phyloP scores from a whole-genome alignment of 2,888 invertebrate species.

The Drosophila siamana region DNA sequence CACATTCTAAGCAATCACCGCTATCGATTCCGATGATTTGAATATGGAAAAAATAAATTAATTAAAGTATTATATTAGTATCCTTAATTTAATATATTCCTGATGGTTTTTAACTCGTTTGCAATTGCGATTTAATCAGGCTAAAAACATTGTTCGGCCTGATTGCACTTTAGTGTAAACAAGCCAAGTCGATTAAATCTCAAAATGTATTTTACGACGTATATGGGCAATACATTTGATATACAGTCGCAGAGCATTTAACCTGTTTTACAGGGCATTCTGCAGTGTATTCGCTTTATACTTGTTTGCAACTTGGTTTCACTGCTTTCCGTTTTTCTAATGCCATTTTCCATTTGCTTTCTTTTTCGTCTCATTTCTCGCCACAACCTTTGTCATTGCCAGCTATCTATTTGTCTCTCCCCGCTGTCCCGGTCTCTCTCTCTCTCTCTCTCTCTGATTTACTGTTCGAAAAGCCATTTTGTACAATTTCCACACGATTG shows the following conservation, averaged over 20 bases:
- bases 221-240: background rate
- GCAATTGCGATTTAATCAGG: background rate
- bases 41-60: background rate
- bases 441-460: slow-evolving; percentile 55
- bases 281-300: background rate
- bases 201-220: background rate
- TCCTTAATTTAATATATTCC: too few species aligned
- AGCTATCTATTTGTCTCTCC: slow-evolving; percentile 28
- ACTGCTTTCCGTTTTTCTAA: slow-evolving; percentile 7
- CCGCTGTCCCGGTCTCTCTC: background rate
- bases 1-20: slow-evolving; percentile 4
- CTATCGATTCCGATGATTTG: background rate
- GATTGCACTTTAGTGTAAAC: background rate
- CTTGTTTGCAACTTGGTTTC: background rate
- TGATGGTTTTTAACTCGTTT: background rate
- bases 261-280: slow-evolving; percentile 11
- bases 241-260: background rate
- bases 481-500: slow-evolving; percentile 80
- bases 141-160: background rate
- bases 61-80: too few species aligned
- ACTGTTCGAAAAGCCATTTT: slow-evolving; percentile 74
- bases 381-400: slow-evolving; percentile 51
- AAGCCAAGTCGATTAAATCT: background rate
- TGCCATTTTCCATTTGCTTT: slow-evolving; percentile 29
- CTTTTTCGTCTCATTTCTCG: slow-evolving; percentile 41